phyloP scores from a whole-genome alignment of 2,113 vertebrate species.

The Aegypius monachus region DNA sequence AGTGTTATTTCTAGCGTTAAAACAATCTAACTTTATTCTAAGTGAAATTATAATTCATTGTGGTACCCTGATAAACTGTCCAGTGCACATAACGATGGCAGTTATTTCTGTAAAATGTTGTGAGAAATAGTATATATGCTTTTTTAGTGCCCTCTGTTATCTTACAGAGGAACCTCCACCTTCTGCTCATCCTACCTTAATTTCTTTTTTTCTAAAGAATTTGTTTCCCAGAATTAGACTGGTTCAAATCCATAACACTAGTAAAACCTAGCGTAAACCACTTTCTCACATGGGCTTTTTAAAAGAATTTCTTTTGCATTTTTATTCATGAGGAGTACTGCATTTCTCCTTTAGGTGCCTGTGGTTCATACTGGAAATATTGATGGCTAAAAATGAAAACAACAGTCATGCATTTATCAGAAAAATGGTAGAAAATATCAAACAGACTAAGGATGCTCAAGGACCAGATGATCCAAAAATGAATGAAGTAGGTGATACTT shows the following conservation, averaged over 20 bases:
- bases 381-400: slow-evolving; percentile 99
- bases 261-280: not conserved
- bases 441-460: slow-evolving; percentile 98
- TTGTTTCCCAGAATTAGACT: not conserved
- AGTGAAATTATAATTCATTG: not conserved
- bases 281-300: not conserved
- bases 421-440: slow-evolving; percentile 99
- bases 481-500: slow-evolving; percentile 85
- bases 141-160: not conserved
- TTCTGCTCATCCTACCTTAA: not conserved
- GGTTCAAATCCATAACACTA: not conserved
- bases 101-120: not conserved
- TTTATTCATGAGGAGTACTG: not conserved
- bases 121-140: not conserved
- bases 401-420: slow-evolving; percentile 98
- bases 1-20: not conserved
- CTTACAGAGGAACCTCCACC: not conserved
- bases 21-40: not conserved
- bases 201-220: not conserved
- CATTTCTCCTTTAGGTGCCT: slow-evolving; percentile 79
- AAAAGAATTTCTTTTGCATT: not conserved
- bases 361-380: slow-evolving; percentile 97
- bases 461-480: slow-evolving; percentile 89
- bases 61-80: not conserved
- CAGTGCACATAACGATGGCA: not conserved